Evolutionary conservation across 2,888 invertebrate genomes (phyloP).

Genomic region (Phymatocera aterrima): DNA sequence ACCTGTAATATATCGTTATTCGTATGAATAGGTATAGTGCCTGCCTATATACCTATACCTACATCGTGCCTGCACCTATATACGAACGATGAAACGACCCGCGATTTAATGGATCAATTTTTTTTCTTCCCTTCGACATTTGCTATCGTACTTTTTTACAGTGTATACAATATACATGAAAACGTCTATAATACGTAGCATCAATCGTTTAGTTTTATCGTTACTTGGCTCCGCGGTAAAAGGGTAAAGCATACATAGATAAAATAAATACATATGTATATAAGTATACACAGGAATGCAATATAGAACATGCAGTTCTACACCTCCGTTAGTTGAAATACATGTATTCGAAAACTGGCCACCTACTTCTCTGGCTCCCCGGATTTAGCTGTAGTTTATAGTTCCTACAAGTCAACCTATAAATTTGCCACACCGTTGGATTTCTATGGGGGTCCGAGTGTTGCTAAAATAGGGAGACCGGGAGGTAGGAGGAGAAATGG

Average conservation of each 20-base stretch:
- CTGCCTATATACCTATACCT: neutral
- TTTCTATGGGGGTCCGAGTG: conserved; percentile 54
- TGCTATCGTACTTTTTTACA: conserved; percentile 17
- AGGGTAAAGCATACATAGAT: neutral
- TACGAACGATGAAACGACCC: conserved; percentile 1
- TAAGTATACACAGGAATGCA: neutral
- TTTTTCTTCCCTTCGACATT: neutral
- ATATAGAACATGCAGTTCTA: neutral
- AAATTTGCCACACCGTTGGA: conserved; percentile 42
- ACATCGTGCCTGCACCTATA: neutral
- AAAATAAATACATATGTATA: neutral
- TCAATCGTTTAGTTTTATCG: conserved; percentile 8
- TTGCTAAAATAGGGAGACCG: conserved; percentile 4
- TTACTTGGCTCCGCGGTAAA: neutral
- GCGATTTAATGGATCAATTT: conserved; percentile 36
- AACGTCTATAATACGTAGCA: neutral
- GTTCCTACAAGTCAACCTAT: conserved; percentile 42
- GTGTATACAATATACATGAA: neutral
- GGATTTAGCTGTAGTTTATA: conserved; percentile 40
- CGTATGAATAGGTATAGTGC: no score
- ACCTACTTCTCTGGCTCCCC: neutral
- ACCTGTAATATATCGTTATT: conserved; percentile 16
- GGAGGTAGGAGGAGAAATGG: neutral
- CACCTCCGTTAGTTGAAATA: conserved; percentile 26
- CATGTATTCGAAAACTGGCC: conserved; percentile 41